These are phyloP conservation scores for Nasonia longicornis DNA, from an alignment of 1,140 invertebrate genomes.

Conservation along the genomic window DNA sequence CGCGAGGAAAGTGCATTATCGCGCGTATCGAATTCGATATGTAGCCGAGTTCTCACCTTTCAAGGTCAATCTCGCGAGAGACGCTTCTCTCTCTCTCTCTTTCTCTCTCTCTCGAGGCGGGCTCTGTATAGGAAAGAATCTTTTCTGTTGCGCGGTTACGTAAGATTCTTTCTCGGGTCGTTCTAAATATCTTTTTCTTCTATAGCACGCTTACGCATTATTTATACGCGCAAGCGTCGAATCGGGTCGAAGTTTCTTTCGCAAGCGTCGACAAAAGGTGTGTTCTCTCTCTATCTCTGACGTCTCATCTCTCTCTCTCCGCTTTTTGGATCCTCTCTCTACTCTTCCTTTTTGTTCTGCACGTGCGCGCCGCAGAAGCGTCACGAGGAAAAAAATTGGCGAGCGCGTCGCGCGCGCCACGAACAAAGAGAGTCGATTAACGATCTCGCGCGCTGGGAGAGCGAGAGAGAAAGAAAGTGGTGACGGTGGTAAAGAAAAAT, in stretches of 20 bases:
- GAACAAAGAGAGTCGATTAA: background rate
- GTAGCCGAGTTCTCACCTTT: conserved; percentile 31
- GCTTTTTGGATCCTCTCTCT: background rate
- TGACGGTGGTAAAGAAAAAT: background rate
- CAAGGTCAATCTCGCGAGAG: conserved; percentile 27
- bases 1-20: conserved; percentile 18
- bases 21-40: conserved; percentile 34
- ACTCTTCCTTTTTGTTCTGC: background rate
- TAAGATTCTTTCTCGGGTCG: background rate
- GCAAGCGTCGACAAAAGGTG: background rate
- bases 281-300: too few relatives aligned
- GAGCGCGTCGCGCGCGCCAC: background rate
- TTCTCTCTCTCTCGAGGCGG: background rate
- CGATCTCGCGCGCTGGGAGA: background rate
- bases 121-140: background rate
- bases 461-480: background rate
- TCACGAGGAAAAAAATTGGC: background rate
- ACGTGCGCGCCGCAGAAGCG: background rate
- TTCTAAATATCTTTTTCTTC: background rate
- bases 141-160: background rate
- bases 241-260: too few relatives aligned
- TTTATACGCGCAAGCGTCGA: too few relatives aligned
- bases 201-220: background rate
- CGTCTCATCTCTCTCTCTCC: background rate
- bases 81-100: background rate